Base-by-base conservation (phyloP, 2,113 vertebrate species). In the Syngnathus floridae region DNA sequence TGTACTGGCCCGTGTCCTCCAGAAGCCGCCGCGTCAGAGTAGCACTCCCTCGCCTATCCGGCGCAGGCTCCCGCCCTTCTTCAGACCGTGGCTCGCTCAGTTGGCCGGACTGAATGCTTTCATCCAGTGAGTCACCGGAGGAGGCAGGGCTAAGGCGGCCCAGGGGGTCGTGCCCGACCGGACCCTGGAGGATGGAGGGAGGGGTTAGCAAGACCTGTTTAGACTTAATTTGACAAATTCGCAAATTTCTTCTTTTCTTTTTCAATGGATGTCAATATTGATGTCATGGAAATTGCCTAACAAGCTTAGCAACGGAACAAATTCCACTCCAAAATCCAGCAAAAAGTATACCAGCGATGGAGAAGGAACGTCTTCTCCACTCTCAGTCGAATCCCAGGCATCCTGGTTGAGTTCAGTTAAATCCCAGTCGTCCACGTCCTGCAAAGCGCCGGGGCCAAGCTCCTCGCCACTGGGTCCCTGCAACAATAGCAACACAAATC, bases 351-450 rank as follows among this genome's bases (percentile, higher is more conserved):
- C 85, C 76, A 69, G 73, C 1, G 38, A 52, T 0, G 79, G 45
- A 43, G 76, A 70, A 12, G 79, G 66, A 31, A 36, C 0, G 4
- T 71, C 66, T 14, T 83, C 78, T 19, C 70, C 73, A 0, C 76
- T 74, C 22, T 72, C 79, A 16, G 59, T 12, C 43, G 59, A 61
- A 41, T 61, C 59, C 63, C 63, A 64, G 46, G 26, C 26, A 11
- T 98, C 94, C 0, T 91, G 88, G 80, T 94, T 95, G 79, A 94
- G 91, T 86, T 97, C 95, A 2, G 93, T 95, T 65, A 98, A 82
- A 21, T 99, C 97, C 97, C 97, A 98, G 81, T 99, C 95, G 64
- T 98, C 97, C 46, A 99, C 93, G 45, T 99, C 93, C 87, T 91
- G 95, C 77, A 95, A 72, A 9, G 82, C 87, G 72, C 93, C 91